Evolutionary conservation across 2,113 vertebrate species (phyloP).

Genomic region (Bubo scandiacus): DNA sequence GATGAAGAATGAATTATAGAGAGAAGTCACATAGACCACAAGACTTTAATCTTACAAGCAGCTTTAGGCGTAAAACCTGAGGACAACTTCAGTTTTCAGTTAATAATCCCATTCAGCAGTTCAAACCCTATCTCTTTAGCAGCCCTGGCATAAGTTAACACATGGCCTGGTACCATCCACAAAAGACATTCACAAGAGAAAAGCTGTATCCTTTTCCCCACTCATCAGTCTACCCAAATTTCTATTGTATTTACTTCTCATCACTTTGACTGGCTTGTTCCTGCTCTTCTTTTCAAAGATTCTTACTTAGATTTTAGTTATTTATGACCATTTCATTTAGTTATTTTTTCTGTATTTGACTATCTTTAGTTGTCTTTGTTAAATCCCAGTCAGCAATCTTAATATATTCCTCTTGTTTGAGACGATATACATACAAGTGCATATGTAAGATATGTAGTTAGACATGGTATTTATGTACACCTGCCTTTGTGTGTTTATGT

Average conservation of each 20-base stretch:
- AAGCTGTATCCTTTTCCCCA: not conserved
- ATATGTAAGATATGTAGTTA: not conserved
- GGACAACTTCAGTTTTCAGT: not conserved
- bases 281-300: not conserved
- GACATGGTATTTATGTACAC: not conserved
- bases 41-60: not conserved
- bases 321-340: not conserved
- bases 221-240: not conserved
- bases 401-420: not conserved
- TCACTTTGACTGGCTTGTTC: not conserved
- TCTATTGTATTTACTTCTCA: not conserved
- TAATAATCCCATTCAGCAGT: not conserved
- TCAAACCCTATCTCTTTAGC: not conserved
- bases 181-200: not conserved
- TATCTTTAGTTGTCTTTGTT: not conserved
- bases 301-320: not conserved
- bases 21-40: not conserved
- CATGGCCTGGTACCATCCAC: not conserved
- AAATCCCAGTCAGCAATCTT: not conserved
- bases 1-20: not conserved
- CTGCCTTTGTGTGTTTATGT: not conserved
- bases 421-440: fast-evolving
- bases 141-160: not conserved
- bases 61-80: not conserved
- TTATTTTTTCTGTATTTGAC: not conserved